Evolutionary conservation across 2,797 vertebrate genomes (phyloP).

Genomic region (Hylomyscus alleni): DNA sequence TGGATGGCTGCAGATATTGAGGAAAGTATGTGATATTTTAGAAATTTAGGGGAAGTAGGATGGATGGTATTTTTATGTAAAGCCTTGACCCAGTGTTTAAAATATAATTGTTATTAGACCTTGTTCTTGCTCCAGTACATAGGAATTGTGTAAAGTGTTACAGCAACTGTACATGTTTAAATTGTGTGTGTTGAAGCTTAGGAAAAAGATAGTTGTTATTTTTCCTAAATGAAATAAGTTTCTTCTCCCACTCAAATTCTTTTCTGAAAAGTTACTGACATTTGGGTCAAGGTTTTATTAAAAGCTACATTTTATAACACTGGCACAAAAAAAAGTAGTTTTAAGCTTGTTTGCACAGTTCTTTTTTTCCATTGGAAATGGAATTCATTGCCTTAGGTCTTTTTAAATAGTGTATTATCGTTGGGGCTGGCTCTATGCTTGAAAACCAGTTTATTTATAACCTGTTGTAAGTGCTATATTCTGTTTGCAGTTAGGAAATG

Average conservation of each 20-base stretch:
- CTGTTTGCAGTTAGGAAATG: conserved; percentile 91
- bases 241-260: conserved; percentile 84
- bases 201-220: conserved; percentile 88
- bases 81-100: conserved; percentile 90
- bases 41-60: conserved; percentile 88
- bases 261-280: conserved; percentile 89
- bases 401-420: conserved; percentile 91
- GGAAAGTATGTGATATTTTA: conserved; percentile 89
- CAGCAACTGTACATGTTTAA: conserved; percentile 89
- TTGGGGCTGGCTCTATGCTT: conserved; percentile 91
- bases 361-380: conserved; percentile 91
- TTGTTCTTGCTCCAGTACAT: conserved; percentile 89
- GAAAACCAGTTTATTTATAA: conserved; percentile 92
- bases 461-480: conserved; percentile 90
- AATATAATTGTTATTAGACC: conserved; percentile 88
- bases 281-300: conserved; percentile 92
- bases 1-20: conserved; percentile 90
- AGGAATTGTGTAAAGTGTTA: conserved; percentile 90
- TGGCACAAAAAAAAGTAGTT: conserved; percentile 91
- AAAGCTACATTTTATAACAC: conserved; percentile 91
- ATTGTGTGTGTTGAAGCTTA: conserved; percentile 88
- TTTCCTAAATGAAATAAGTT: conserved; percentile 88
- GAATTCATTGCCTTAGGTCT: conserved; percentile 94
- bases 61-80: conserved; percentile 91
- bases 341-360: conserved; percentile 93